Percentiles rank a stretch among this genome's conserved stretches.
These are phyloP conservation scores for Falco berigora DNA, from an alignment of 2,797 vertebrate genomes.

Conservation along the genomic window DNA sequence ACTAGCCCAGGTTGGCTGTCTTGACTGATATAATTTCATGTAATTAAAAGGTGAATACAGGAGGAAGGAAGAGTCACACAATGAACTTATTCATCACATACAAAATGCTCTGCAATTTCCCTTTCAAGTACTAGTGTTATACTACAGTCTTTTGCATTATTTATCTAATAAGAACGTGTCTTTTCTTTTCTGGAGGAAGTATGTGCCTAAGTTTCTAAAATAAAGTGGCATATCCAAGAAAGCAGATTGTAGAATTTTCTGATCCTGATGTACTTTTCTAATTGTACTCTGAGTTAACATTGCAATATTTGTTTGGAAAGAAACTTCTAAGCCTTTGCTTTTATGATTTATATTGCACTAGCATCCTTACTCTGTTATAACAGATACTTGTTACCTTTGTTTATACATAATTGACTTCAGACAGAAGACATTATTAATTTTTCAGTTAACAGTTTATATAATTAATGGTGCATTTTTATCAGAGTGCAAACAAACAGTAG, in stretches of 20 bases:
- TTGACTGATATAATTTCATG: not conserved
- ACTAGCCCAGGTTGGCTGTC: not conserved
- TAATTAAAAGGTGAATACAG: not conserved
- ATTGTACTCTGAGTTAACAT: not conserved
- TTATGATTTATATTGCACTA: not conserved
- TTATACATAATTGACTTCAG: not conserved
- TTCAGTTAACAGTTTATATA: not conserved
- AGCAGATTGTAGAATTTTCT: not conserved
- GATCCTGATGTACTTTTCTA: not conserved
- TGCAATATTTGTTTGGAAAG: not conserved
- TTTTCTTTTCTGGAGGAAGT: not conserved
- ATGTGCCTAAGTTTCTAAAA: not conserved
- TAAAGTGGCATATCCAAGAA: not conserved
- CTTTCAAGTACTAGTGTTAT: not conserved
- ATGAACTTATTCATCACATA: not conserved
- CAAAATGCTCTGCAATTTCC: not conserved
- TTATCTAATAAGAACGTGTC: not conserved
- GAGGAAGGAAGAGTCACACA: not conserved
- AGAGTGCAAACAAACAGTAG: not conserved
- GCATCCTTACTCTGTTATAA: not conserved
- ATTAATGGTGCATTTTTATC: not conserved
- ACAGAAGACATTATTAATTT: not conserved
- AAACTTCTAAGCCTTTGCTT: not conserved
- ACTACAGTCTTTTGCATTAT: not conserved
- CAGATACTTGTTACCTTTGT: not conserved